A percentile compares a stretch with the other conserved stretches of the same genome.
phyloP scores from a whole-genome alignment of 2,797 vertebrate genomes.

The Anguilla anguilla region DNA sequence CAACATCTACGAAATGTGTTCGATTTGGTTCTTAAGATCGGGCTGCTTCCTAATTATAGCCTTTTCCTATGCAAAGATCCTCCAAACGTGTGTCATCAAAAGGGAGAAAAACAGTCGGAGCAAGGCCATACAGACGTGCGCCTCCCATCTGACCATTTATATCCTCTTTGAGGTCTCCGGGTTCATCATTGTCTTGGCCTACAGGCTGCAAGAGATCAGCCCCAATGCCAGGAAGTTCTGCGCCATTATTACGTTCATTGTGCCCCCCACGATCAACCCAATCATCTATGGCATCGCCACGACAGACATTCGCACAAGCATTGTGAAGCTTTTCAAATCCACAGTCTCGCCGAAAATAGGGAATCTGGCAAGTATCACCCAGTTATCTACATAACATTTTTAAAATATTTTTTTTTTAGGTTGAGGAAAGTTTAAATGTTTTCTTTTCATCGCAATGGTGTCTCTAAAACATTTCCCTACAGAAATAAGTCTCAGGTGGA shows the following conservation, averaged over 20 bases:
- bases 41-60: not conserved
- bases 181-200: not conserved
- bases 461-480: not conserved
- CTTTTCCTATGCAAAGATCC: not conserved
- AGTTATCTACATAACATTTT: not conserved
- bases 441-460: not conserved
- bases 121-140: conserved; percentile 1
- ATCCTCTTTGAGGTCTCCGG: not conserved
- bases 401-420: not conserved
- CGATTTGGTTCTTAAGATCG: not conserved
- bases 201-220: not conserved
- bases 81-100: not conserved
- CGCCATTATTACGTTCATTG: not conserved
- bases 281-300: conserved; percentile 5
- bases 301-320: not conserved
- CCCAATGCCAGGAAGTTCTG: not conserved
- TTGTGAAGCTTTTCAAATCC: not conserved
- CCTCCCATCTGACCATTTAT: not conserved
- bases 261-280: not conserved
- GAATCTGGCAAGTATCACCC: not conserved
- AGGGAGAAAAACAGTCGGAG: not conserved
- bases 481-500: not conserved
- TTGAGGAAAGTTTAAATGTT: not conserved
- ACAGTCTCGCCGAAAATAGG: not conserved
- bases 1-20: conserved; percentile 2